phyloP scores from a whole-genome alignment of 2,113 vertebrate genomes.

The Cyprinodon variegatus region DNA sequence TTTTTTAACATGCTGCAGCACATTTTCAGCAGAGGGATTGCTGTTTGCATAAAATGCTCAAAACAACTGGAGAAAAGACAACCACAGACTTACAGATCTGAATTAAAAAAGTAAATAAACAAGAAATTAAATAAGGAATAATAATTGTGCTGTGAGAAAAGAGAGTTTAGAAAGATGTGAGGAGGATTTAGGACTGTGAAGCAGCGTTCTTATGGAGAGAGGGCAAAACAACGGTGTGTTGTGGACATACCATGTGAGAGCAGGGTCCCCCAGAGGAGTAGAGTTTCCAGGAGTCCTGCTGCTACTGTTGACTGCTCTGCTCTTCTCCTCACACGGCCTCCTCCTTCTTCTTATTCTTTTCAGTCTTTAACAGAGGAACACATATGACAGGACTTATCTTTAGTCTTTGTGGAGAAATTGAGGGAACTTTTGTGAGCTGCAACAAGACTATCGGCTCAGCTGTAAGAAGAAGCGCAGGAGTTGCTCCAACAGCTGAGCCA shows the following conservation, averaged over 20 bases:
- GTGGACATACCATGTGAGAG: conserved; percentile 64
- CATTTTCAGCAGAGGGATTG: background rate
- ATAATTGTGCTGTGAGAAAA: background rate
- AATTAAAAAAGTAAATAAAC: conserved; percentile 1
- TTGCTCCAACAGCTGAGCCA: conserved; percentile 42
- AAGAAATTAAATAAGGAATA: background rate
- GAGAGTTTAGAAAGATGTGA: background rate
- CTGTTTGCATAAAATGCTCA: background rate
- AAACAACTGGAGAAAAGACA: conserved; percentile 10
- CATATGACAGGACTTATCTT: too few relatives aligned
- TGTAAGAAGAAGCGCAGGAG: conserved; percentile 31
- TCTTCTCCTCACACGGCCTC: conserved; percentile 1
- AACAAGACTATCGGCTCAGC: conserved; percentile 13
- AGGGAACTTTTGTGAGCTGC: conserved; percentile 16
- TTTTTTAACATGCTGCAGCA: background rate
- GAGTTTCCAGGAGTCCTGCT: conserved; percentile 41
- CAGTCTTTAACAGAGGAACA: background rate
- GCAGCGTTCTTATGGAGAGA: background rate
- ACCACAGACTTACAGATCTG: conserved; percentile 16
- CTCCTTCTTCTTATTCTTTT: background rate
- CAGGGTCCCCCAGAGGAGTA: conserved; percentile 29
- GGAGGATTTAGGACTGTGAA: background rate
- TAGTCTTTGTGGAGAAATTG: conserved; percentile 4
- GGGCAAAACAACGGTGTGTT: conserved; percentile 12
- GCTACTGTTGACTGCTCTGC: conserved; percentile 19